Evolutionary conservation across 2,113 vertebrate species (phyloP).

Genomic region (Apodemus speciosus): DNA sequence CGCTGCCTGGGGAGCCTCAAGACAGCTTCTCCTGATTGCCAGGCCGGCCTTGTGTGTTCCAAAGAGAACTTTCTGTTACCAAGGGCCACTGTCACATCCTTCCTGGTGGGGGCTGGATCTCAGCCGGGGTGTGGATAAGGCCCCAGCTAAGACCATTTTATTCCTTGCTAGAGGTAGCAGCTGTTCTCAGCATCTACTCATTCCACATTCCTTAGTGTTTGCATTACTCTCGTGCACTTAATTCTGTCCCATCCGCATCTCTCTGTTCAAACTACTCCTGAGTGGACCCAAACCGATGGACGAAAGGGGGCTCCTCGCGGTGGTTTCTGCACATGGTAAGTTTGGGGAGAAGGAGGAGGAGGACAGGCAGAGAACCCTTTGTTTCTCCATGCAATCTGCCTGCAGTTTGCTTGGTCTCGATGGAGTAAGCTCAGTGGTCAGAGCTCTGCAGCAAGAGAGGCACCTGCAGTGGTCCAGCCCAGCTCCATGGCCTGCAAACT

Average conservation of each 20-base stretch:
- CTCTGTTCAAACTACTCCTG: conserved; percentile 29
- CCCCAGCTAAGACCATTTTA: not conserved
- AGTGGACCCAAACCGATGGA: not conserved
- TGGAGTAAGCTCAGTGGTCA: not conserved
- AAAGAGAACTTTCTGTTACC: not conserved
- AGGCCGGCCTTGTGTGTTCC: not conserved
- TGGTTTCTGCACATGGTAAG: not conserved
- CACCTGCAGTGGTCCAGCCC: not conserved
- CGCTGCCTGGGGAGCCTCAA: not conserved
- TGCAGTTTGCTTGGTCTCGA: not conserved
- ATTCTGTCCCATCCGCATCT: conserved; percentile 2
- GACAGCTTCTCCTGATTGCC: not conserved
- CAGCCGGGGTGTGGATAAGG: not conserved
- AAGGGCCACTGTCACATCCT: not conserved
- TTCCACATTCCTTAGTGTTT: not conserved
- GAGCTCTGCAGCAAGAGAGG: not conserved
- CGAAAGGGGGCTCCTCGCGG: not conserved
- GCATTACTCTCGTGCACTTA: not conserved
- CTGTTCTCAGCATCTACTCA: not conserved
- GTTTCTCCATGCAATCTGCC: not conserved
- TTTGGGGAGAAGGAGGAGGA: not conserved
- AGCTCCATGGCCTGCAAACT: too few species aligned
- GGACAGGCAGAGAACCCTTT: not conserved
- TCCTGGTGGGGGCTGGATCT: not conserved
- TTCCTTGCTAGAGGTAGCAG: not conserved